Base-by-base conservation (phyloP, 1,140 invertebrate species). In the Coptotermes formosanus region DNA sequence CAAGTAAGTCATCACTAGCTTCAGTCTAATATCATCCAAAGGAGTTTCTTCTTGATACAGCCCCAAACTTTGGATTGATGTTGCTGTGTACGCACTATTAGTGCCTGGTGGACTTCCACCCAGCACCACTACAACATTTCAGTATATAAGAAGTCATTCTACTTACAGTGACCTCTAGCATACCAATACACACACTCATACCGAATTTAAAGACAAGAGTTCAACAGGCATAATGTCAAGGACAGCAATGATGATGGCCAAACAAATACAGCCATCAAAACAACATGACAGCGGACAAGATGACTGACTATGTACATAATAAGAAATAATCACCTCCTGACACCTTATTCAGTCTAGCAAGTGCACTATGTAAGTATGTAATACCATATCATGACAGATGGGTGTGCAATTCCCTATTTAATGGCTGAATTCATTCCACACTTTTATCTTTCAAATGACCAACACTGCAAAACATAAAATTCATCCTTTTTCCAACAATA, bases 381-480 rank as follows among this genome's bases (percentile, higher is more conserved):
- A n/a, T 69, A 69, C 64, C 64, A 69, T 12, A n/a, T 21, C 64
- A 69, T 69, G 64, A 69, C 64, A 55, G 52, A 8, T 19, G 52
- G 52, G 52, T 55, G 52, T 55, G 3, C 52, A 9, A 8, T 12
- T 6, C 12, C n/a, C 25, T 69, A 6, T 69, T 30, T n/a, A 69
- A 12, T 69, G 64, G n/a, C 23, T 8, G 23, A 69, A 69, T 69
- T 69, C 25, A n/a, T 69, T 21, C 64, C 64, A 7, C 19, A n/a
- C 23, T 69, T 55, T 69, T n/a, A 69, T n/a, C n/a, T 64, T 69
- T 69, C 64, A 30, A n/a, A 69, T 69, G 64, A 69, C 64, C 64
- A 1, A n/a, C n/a, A 4, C 23, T 69, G n/a, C 64, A 3, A 69
- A 21, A 69, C 12, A 30, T 69, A 69, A 69, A 69, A 12, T 69